Conservation (phyloP, 2,888 invertebrate species). For the Plagodis pulveraria region DNA sequence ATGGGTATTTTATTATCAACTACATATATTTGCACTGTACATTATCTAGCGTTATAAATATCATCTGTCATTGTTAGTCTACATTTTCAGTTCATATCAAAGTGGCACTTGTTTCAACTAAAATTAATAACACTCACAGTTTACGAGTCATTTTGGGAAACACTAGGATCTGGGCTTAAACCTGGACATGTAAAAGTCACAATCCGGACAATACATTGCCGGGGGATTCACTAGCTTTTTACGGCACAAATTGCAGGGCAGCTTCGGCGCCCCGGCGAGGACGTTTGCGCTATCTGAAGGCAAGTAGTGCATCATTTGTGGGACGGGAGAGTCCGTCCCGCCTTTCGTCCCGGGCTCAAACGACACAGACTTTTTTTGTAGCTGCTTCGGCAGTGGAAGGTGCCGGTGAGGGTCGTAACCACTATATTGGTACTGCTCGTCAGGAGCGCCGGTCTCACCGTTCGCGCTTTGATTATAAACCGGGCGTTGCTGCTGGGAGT, state of each 20-base stretch:
- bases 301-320: slow-evolving; percentile 47
- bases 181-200: slow-evolving; percentile 96
- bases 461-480: slow-evolving; percentile 70
- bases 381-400: slow-evolving; percentile 85
- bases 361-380: slow-evolving; percentile 89
- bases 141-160: slow-evolving; percentile 13
- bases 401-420: slow-evolving; percentile 87
- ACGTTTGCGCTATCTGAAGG: slow-evolving; percentile 55
- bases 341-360: slow-evolving; percentile 91
- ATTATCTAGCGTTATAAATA: slow-evolving; percentile 5
- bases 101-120: slow-evolving; percentile 1
- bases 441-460: slow-evolving; percentile 52
- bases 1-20: slow-evolving; percentile 33
- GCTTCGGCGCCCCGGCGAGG: slow-evolving; percentile 75
- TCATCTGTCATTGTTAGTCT: background rate
- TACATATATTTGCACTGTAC: slow-evolving; percentile 29
- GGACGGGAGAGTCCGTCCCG: slow-evolving; percentile 81
- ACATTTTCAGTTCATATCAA: slow-evolving; percentile 5
- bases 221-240: slow-evolving; percentile 92
- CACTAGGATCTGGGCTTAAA: slow-evolving; percentile 88
- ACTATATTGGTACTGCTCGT: slow-evolving; percentile 66
- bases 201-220: slow-evolving; percentile 94
- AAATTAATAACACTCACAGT: slow-evolving; percentile 1
- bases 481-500: slow-evolving; percentile 66
- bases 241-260: slow-evolving; percentile 93